Evolutionary conservation across 2,888 invertebrate species (phyloP), one percentile per base, ranked within the genome.

Genomic region (Meteorus colon): DNA sequence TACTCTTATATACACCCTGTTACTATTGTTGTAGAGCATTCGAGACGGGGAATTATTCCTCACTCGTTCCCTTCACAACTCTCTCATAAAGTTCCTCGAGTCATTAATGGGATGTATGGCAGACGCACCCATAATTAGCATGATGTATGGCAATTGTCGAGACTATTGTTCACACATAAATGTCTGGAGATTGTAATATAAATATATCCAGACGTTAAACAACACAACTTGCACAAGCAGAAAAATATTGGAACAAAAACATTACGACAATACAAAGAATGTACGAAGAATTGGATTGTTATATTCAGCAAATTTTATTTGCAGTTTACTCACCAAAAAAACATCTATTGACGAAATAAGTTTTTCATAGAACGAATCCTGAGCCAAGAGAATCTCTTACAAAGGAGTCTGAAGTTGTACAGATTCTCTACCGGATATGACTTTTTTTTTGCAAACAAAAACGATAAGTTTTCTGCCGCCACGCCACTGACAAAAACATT

Each of bases 51-150:
- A 51, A 16, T 68, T n/a, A 51, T 55, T 41, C 41, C 24, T 41
- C 41, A 16, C 31, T 12, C 34, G 27, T 29, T 63, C 63, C n/a
- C 55, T 55, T 55, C 55, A 55, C 55, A 55, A 55, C 19, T 65
- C 19, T 37, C 65, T n/a, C 65, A 37, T 19, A 34, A 12, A 29
- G 51, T 67, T 81, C 79, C 77, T 79, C 78, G 77, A 71, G 76
- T 65, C 77, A 78, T 81, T 81, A 81, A 79, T 77, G 81, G 76
- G 74, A 75, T 60, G 71, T 67, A 77, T 77, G 19, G 77, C 68
- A 76, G 79, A 74, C 71, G 62, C 67, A 81, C 73, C 68, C 80
- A 2, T 82, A 82, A 82, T 82, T 82, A 80, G 79, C 76, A 79
- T 77, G 75, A 82, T 37, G 78, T 65, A 63, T 76, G 77, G 60